phyloP scores from a whole-genome alignment of 1,140 invertebrate species.

The Dendrolimus kikuchii region DNA sequence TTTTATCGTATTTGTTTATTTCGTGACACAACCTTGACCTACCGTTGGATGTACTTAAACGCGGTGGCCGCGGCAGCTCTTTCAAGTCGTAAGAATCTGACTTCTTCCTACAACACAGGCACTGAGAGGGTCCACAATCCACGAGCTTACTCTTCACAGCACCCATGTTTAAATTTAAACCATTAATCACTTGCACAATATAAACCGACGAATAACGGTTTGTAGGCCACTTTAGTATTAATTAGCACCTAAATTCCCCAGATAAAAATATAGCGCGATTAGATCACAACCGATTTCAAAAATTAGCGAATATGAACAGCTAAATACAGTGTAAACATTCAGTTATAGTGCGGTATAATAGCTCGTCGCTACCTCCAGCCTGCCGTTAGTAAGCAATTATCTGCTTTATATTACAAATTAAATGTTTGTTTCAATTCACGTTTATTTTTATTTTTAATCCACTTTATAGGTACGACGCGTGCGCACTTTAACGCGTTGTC shows the following conservation, averaged over 20 bases:
- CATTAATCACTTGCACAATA: conserved; percentile 11
- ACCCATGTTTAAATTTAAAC: conserved; percentile 32
- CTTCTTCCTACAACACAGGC: conserved; percentile 32
- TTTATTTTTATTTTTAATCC: conserved; percentile 10
- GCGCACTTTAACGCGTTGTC: conserved; percentile 32
- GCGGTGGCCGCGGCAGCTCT: conserved; percentile 49
- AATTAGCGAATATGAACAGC: too few relatives aligned
- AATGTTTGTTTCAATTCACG: background rate
- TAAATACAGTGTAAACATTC: too few relatives aligned
- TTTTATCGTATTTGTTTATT: background rate
- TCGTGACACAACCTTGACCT: conserved; percentile 23
- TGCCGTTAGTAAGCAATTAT: background rate
- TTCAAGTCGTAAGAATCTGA: conserved; percentile 44
- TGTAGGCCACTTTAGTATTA: conserved; percentile 21
- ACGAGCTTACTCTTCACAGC: conserved; percentile 42
- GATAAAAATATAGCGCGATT: conserved; percentile 19
- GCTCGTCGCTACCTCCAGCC: too few relatives aligned
- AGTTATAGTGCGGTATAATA: too few relatives aligned
- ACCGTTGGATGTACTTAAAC: conserved; percentile 35
- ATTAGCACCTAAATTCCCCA: conserved; percentile 22
- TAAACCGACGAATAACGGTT: conserved; percentile 14
- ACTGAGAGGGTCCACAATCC: conserved; percentile 26
- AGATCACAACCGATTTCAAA: conserved; percentile 33
- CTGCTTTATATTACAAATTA: background rate
- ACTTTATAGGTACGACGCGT: conserved; percentile 28